These are phyloP conservation scores for Manis pentadactyla DNA, from an alignment of 2,797 vertebrate genomes.

Conservation along the genomic window DNA sequence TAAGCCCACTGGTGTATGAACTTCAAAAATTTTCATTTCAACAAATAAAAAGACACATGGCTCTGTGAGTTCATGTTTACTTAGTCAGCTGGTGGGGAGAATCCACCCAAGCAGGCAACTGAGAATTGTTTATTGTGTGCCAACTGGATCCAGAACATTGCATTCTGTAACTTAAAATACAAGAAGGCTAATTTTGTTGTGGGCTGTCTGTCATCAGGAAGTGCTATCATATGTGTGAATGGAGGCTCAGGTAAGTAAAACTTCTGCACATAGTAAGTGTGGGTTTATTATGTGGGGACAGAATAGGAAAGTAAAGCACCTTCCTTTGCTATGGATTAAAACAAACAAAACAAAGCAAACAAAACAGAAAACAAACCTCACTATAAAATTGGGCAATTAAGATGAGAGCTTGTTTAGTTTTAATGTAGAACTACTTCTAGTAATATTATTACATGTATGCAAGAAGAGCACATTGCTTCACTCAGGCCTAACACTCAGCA, in stretches of 20 bases:
- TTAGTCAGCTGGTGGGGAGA: not conserved
- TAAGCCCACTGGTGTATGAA: not conserved
- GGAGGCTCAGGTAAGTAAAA: not conserved
- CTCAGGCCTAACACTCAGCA: not conserved
- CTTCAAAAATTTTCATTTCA: not conserved
- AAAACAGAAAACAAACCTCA: conserved; percentile 7
- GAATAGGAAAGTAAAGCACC: not conserved
- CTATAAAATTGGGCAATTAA: not conserved
- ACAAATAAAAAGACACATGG: not conserved
- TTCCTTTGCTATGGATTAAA: not conserved
- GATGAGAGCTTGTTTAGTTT: not conserved
- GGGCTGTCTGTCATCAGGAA: not conserved
- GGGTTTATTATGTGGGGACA: not conserved
- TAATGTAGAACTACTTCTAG: not conserved
- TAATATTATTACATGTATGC: not conserved
- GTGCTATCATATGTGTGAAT: not conserved
- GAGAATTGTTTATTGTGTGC: not conserved
- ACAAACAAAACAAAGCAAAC: conserved; percentile 37
- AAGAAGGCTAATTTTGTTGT: not conserved
- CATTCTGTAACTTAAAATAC: not conserved
- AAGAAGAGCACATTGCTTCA: not conserved
- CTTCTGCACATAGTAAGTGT: not conserved
- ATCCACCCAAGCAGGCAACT: too few relatives aligned
- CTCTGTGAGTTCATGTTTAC: not conserved
- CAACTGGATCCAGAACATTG: not conserved